These are phyloP conservation scores for Lepidurus couesii DNA, from an alignment of 1,140 invertebrate genomes.

Conservation along the genomic window DNA sequence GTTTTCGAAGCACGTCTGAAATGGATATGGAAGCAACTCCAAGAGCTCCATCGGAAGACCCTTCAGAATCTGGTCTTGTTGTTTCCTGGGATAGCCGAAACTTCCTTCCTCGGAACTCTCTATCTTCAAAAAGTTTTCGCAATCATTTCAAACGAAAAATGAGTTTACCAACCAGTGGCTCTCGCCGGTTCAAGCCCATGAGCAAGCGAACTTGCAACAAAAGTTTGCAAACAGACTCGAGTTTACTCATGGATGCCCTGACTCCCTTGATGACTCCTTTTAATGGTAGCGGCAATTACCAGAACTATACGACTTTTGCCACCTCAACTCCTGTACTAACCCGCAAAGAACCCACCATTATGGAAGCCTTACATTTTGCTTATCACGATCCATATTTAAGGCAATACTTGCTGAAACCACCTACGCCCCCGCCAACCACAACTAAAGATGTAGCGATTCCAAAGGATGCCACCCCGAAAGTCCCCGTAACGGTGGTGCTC, in stretches of 20 bases:
- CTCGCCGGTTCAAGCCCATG: neutral
- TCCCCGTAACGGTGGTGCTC: conserved; percentile 65
- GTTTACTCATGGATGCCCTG: neutral
- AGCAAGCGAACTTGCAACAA: neutral
- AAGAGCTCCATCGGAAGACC: neutral
- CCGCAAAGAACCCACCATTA: neutral
- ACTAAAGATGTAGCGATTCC: conserved; percentile 3
- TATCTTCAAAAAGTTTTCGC: neutral
- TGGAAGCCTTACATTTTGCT: neutral
- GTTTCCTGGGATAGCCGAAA: neutral
- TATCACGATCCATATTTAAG: conserved; percentile 6
- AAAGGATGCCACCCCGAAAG: conserved; percentile 39
- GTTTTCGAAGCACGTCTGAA: neutral
- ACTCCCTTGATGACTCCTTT: neutral
- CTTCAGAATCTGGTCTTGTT: neutral
- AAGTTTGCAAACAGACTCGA: neutral
- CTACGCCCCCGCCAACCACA: neutral
- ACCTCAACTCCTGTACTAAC: neutral
- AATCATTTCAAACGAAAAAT: neutral
- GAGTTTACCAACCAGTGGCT: neutral
- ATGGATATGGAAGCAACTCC: neutral
- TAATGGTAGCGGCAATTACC: neutral
- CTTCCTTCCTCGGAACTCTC: conserved; percentile 34
- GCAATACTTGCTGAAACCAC: neutral
- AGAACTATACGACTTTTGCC: neutral